Percentiles rank a stretch among this genome's conserved stretches.
Evolutionary conservation across 2,113 vertebrate genomes (phyloP).

Genomic region (Pteronura brasiliensis): DNA sequence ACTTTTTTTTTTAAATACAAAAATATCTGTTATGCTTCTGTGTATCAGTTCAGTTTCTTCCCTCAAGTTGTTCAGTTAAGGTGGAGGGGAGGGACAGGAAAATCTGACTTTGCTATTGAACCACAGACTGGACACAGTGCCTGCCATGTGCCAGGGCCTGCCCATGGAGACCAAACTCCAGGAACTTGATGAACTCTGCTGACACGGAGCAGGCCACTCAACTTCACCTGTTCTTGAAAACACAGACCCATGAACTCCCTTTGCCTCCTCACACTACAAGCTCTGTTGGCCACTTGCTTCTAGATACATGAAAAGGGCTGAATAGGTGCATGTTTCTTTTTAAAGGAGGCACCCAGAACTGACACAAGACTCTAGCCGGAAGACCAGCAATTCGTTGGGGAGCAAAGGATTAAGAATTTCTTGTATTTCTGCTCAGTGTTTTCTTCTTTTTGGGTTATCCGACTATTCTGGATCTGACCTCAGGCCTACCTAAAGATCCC

Average conservation of each 20-base stretch:
- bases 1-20: neutral
- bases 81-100: neutral
- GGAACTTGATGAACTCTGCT: neutral
- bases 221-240: neutral
- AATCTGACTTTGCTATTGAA: neutral
- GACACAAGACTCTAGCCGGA: neutral
- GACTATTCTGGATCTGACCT: neutral
- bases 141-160: neutral
- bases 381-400: neutral
- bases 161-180: neutral
- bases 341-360: neutral
- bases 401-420: neutral
- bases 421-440: neutral
- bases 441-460: neutral
- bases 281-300: neutral
- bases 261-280: neutral
- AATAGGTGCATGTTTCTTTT: neutral
- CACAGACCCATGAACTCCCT: neutral
- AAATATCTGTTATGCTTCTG: neutral
- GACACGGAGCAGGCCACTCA: neutral
- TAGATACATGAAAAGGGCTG: neutral
- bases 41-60: neutral
- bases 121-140: no score
- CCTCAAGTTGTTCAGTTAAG: neutral
- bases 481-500: neutral